Percentiles rank a stretch among this genome's conserved stretches.
These are phyloP conservation scores for Anoncus sp. DNA, from an alignment of 2,888 invertebrate species.

Conservation along the genomic window DNA sequence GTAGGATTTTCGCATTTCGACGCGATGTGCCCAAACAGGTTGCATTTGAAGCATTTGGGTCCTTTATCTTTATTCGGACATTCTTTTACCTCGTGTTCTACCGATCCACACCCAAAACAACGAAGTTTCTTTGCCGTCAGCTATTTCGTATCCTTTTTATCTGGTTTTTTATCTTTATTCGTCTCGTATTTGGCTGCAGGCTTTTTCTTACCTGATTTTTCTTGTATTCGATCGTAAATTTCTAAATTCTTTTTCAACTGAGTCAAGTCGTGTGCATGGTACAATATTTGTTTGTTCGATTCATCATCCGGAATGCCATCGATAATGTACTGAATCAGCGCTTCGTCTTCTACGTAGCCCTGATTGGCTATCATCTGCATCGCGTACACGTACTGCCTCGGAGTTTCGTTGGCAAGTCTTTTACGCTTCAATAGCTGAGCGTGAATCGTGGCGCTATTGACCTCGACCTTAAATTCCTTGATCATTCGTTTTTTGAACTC, in stretches of 20 bases:
- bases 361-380: no score
- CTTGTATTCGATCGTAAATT: not conserved
- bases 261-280: no score
- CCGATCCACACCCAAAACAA: not conserved
- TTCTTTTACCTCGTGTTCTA: slow-evolving; percentile 3
- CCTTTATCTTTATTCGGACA: slow-evolving; percentile 46
- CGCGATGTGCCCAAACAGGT: slow-evolving; percentile 49
- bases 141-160: slow-evolving; percentile 1
- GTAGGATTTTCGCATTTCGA: slow-evolving; percentile 20
- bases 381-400: no score
- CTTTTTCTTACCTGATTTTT: not conserved
- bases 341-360: no score
- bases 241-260: slow-evolving; percentile 2
- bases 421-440: no score
- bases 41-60: slow-evolving; percentile 52
- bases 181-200: not conserved
- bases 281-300: no score
- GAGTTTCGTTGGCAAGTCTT: no score
- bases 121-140: not conserved
- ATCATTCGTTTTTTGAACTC: no score
- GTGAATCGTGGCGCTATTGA: no score
- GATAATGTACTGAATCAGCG: no score
- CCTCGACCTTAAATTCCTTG: no score
- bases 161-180: not conserved
- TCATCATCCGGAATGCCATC: no score